Base-by-base conservation (phyloP, 2,888 invertebrate species). In the Arctia plantaginis region DNA sequence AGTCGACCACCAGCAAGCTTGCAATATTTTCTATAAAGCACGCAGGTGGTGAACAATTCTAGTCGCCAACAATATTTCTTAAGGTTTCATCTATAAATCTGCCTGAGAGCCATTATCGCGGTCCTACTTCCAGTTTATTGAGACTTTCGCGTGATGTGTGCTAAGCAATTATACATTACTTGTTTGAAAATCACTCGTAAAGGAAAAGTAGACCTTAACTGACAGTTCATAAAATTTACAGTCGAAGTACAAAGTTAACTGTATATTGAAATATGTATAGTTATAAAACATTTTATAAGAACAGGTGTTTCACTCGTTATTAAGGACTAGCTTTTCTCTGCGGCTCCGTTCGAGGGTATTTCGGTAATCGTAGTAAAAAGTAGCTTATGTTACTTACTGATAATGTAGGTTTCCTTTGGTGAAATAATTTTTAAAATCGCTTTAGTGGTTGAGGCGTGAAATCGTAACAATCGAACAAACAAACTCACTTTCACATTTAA, bases 31-130 rank as follows among this genome's bases (percentile, higher is more conserved):
- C 27, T 39, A 39, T 66, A 39, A 27, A 59, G 67, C 66, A 55
- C 41, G 59, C 41, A 13, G 59, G 67, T 20, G 67, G 72, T 72
- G 59, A 72, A 72, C 67, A 72, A 67, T 23, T 20, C 41, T 66
- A 7, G 39, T 51, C 66, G 20, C 41, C 10, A 23, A 13, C 33
- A 70, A 70, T 41, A 69, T 69, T 69, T 69, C 69, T 41, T 44
- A 44, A 70, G 70, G 30, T 70, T 41, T 12, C 35, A 18, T 39
- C 59, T n/a, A 67, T 59, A 72, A 72, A 72, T 72, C 59, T 72
- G 41, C 3, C 10, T 30, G n/a, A 72, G 30, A 59, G 41, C 44
- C 30, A 55, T 67, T 44, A 67, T 72, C 59, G 59, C 30, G 39
- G 55, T 59, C 67, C 59, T 67, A 55, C 71, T 59, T 30, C 55